Conservation (phyloP, 2,888 invertebrate species). For the Crematogaster levior region DNA sequence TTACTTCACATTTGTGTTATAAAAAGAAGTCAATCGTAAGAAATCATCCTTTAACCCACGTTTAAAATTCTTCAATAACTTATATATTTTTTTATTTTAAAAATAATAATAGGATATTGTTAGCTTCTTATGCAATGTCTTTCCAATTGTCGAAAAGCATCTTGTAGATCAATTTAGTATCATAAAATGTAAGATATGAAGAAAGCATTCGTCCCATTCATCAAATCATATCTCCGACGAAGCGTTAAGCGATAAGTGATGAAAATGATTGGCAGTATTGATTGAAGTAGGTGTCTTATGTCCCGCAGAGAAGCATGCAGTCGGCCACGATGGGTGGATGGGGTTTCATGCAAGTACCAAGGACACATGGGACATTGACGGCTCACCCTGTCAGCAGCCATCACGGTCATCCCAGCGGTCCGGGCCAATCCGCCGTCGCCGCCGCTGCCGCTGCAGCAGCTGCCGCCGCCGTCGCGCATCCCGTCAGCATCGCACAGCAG, state of each 20-base stretch:
- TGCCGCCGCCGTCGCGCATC: conserved; percentile 69
- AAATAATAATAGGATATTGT: no score
- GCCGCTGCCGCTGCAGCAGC: no score
- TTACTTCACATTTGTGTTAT: background rate
- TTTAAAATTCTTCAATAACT: background rate
- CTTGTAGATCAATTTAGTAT: background rate
- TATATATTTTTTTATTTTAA: background rate
- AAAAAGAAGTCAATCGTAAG: background rate
- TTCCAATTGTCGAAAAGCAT: background rate
- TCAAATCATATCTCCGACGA: background rate
- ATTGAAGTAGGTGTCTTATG: conserved; percentile 85
- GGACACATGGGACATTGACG: conserved; percentile 78
- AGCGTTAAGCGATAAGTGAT: conserved; percentile 1
- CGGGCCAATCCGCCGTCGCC: conserved; percentile 65
- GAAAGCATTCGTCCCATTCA: background rate
- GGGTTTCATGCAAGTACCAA: conserved; percentile 82
- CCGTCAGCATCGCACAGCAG: conserved; percentile 79
- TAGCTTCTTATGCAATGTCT: background rate
- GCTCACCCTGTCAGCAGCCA: conserved; percentile 72
- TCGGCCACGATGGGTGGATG: conserved; percentile 82
- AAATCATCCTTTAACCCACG: background rate
- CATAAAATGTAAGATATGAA: background rate
- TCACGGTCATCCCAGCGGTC: conserved; percentile 79
- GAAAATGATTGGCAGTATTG: conserved; percentile 79
- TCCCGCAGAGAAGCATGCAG: conserved; percentile 84